phyloP scores from a whole-genome alignment of 2,888 invertebrate genomes.

The Smittia aterrima region DNA sequence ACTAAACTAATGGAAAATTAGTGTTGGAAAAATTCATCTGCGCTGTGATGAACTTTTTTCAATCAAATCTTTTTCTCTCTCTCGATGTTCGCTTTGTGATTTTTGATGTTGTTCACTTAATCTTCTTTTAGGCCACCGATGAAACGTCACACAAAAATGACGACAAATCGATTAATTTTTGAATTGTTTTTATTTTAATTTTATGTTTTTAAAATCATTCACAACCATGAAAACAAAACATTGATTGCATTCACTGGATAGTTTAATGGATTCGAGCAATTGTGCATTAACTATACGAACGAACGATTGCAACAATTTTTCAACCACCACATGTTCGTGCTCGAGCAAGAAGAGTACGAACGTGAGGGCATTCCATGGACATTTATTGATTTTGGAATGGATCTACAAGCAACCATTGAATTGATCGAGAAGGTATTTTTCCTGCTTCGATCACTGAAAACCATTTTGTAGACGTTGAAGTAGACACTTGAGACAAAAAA shows the following conservation, averaged over 20 bases:
- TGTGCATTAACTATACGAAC: constrained; percentile 93
- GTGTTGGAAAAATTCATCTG: background rate
- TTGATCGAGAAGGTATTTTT: constrained; percentile 71
- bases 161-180: background rate
- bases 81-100: constrained; percentile 4
- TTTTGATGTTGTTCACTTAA: background rate
- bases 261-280: constrained; percentile 89
- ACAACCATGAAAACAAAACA: background rate
- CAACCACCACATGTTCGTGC: constrained; percentile 92
- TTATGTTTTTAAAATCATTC: background rate
- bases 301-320: constrained; percentile 93
- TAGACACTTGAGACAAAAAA: background rate
- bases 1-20: constrained; percentile 20
- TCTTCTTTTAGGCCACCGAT: constrained; percentile 7
- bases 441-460: background rate
- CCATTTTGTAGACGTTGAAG: no score
- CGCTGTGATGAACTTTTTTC: constrained; percentile 4
- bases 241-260: constrained; percentile 48
- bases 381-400: constrained; percentile 97
- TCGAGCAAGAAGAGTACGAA: constrained; percentile 91
- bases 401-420: constrained; percentile 91
- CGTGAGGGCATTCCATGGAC: constrained; percentile 88
- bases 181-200: background rate
- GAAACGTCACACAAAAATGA: background rate
- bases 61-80: background rate